These are phyloP conservation scores for Agonopterix heracliana DNA, from an alignment of 2,888 invertebrate species.

Conservation along the genomic window DNA sequence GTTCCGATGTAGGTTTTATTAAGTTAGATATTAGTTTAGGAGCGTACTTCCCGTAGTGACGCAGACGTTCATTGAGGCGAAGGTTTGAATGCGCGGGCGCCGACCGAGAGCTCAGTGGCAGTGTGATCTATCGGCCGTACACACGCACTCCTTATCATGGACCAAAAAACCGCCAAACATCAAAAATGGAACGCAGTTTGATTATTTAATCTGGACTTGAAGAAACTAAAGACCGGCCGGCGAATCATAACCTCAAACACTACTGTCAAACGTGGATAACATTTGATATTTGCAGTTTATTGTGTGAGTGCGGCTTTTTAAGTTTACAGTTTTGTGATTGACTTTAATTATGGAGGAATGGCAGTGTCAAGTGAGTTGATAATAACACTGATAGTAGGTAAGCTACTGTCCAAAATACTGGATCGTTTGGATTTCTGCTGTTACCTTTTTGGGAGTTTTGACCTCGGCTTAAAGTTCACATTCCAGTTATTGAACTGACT, in stretches of 20 bases:
- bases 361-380: conserved; percentile 53
- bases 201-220: not conserved
- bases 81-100: conserved; percentile 39
- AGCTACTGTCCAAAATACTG: no score
- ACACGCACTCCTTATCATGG: conserved; percentile 59
- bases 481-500: no score
- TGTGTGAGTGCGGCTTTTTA: conserved; percentile 63
- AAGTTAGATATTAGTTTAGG: conserved; percentile 48
- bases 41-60: conserved; percentile 72
- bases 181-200: not conserved
- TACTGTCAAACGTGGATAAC: conserved; percentile 41
- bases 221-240: conserved; percentile 33
- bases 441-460: no score
- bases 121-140: conserved; percentile 68
- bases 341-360: conserved; percentile 44
- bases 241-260: conserved; percentile 39
- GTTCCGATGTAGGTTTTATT: conserved; percentile 51
- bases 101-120: conserved; percentile 60
- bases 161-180: conserved; percentile 22
- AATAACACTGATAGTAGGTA: not conserved
- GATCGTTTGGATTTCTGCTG: no score
- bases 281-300: conserved; percentile 40
- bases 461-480: no score
- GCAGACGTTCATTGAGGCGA: conserved; percentile 61
- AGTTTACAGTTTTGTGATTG: conserved; percentile 33